A percentile compares a stretch with the other conserved stretches of the same genome.
phyloP scores from a whole-genome alignment of 2,797 vertebrate species.

The Poecilia picta region DNA sequence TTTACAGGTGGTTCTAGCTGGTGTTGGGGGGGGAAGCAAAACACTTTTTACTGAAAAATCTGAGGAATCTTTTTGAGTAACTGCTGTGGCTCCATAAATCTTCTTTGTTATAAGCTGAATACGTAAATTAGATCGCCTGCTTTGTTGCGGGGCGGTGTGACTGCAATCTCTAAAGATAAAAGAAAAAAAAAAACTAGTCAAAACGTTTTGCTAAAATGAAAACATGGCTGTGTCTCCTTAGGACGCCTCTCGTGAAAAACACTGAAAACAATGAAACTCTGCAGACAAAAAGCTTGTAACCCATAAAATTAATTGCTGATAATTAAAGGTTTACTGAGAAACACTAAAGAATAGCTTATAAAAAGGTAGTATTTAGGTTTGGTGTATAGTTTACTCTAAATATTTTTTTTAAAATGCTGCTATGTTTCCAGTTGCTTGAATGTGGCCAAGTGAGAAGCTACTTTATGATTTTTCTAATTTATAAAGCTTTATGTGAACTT shows the following conservation, averaged over 20 bases:
- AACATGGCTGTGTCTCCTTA: background rate
- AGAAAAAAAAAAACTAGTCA: background rate
- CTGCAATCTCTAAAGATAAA: slow-evolving; percentile 11
- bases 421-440: background rate
- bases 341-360: background rate
- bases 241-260: background rate
- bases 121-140: slow-evolving; percentile 53
- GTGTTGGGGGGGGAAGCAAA: slow-evolving; percentile 68
- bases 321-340: background rate
- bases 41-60: slow-evolving; percentile 55
- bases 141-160: slow-evolving; percentile 40
- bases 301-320: background rate
- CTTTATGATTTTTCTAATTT: background rate
- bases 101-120: slow-evolving; percentile 66
- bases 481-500: background rate
- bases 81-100: slow-evolving; percentile 70
- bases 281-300: background rate
- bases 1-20: slow-evolving; percentile 28
- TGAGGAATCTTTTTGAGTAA: slow-evolving; percentile 65
- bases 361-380: background rate
- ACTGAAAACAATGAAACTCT: background rate
- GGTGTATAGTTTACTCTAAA: background rate
- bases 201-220: background rate
- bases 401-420: background rate
- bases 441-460: background rate